Percentiles rank a stretch among this genome's conserved stretches.
Conservation (phyloP, 2,888 invertebrate species). For the Ophonus ardosiacus region DNA sequence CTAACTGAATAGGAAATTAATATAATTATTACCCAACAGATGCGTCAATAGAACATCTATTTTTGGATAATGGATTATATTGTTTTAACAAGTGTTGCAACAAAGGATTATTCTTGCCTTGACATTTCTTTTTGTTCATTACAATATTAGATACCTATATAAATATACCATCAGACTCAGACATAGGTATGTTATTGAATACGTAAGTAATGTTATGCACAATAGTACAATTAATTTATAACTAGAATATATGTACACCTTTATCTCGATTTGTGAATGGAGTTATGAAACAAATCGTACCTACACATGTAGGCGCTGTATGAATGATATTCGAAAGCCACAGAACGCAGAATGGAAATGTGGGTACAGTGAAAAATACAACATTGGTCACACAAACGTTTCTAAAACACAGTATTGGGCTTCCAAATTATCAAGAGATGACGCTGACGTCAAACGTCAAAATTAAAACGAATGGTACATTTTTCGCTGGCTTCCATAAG, state of each 20-base stretch:
- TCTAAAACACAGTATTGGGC: too few species aligned
- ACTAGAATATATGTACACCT: not conserved
- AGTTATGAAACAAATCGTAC: constrained; percentile 18
- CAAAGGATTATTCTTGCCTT: not conserved
- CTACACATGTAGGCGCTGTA: constrained; percentile 28
- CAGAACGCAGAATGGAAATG: not conserved
- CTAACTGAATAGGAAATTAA: constrained; percentile 3
- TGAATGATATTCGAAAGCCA: constrained; percentile 39
- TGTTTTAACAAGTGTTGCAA: constrained; percentile 1
- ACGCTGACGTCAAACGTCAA: too few species aligned
- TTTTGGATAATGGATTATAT: not conserved
- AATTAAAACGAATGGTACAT: too few species aligned
- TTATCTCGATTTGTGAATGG: constrained; percentile 30
- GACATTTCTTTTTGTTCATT: constrained; percentile 16
- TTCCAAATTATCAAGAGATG: too few species aligned
- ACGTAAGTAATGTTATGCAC: not conserved
- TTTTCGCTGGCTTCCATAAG: too few species aligned
- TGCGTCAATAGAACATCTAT: constrained; percentile 1
- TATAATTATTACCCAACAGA: constrained; percentile 23
- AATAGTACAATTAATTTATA: constrained; percentile 4
- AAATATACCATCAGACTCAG: not conserved
- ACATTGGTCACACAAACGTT: too few species aligned
- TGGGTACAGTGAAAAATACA: not conserved
- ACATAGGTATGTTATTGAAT: constrained; percentile 16
- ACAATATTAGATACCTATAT: not conserved